These are phyloP conservation scores for Enteromius radiatus DNA, from an alignment of 2,797 vertebrate species.

Conservation along the genomic window DNA sequence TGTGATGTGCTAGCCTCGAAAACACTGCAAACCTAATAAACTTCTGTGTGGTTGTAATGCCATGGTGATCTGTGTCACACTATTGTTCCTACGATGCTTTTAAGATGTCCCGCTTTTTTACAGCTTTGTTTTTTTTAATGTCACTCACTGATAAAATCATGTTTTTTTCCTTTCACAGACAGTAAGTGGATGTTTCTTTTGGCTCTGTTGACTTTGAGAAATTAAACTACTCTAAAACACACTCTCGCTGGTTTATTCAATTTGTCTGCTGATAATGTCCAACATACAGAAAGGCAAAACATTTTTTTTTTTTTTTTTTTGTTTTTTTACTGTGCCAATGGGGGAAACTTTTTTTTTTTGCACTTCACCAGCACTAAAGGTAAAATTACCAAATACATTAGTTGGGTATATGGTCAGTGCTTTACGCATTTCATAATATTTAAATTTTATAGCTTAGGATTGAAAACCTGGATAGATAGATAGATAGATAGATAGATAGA, in stretches of 20 bases:
- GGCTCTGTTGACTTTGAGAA: not conserved
- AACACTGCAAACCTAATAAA: not conserved
- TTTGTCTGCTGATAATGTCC: not conserved
- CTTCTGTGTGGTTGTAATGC: not conserved
- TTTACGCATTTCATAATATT: not conserved
- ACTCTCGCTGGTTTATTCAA: not conserved
- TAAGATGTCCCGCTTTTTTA: slow-evolving; percentile 14
- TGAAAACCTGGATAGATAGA: not conserved
- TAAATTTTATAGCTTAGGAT: not conserved
- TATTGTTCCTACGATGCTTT: slow-evolving; percentile 10
- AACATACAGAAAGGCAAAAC: not conserved
- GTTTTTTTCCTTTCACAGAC: not conserved
- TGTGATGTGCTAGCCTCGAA: slow-evolving; percentile 44
- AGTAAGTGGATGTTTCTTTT: not conserved
- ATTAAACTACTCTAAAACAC: not conserved
- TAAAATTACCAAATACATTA: not conserved
- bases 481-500: not conserved
- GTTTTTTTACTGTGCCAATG: not conserved
- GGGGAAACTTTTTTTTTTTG: not conserved
- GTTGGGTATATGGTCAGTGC: too few species aligned
- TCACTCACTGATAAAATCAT: not conserved
- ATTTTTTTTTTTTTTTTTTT: not conserved
- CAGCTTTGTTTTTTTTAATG: slow-evolving; percentile 26
- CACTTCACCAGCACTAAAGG: not conserved
- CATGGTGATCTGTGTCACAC: not conserved